Conservation (phyloP, 2,113 vertebrate genomes). For the Sturnira hondurensis region DNA sequence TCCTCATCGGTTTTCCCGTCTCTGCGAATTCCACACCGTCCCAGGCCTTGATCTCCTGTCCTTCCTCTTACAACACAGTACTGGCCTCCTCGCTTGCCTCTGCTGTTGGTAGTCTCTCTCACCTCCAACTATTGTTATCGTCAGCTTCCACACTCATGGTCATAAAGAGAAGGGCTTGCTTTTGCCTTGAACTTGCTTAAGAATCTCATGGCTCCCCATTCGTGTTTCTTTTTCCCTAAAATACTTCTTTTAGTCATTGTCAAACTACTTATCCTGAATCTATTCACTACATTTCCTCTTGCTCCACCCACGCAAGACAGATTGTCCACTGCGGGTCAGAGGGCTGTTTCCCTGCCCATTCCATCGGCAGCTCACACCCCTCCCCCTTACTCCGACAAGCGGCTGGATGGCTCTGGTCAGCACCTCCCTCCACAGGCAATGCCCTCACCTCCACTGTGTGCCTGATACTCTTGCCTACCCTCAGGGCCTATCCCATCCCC, state of each 20-base stretch:
- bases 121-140: not conserved
- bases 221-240: not conserved
- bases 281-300: not conserved
- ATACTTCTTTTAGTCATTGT: not conserved
- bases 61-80: fast-evolving
- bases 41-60: not conserved
- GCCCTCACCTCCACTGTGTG: fast-evolving
- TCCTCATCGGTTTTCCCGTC: not conserved
- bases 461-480: no score
- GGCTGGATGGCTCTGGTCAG: no score
- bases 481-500: not conserved
- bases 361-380: fast-evolving
- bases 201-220: not conserved
- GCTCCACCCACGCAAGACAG: not conserved
- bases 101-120: not conserved
- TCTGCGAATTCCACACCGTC: fast-evolving
- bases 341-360: not conserved
- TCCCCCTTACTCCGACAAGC: not conserved
- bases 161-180: not conserved
- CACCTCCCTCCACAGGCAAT: fast-evolving
- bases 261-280: not conserved
- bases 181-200: not conserved
- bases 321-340: not conserved
- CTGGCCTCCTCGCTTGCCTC: not conserved
- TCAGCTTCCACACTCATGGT: not conserved